Percentiles rank a stretch among this genome's conserved stretches.
These are phyloP conservation scores for Lepilemur septentrionalis DNA, from an alignment of 2,797 vertebrate species.

Conservation along the genomic window DNA sequence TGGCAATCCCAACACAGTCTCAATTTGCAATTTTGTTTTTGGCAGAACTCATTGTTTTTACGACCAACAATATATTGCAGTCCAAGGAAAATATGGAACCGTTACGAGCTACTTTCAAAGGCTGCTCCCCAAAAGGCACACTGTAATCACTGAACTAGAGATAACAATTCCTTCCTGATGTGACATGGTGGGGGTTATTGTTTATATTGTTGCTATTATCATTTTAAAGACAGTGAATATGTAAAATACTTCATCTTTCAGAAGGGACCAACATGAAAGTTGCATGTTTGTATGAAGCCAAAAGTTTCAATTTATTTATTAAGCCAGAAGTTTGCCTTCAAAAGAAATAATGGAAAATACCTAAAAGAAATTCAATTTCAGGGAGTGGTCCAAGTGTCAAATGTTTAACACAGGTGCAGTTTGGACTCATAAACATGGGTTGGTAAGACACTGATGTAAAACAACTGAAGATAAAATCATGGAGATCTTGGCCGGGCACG, in stretches of 20 bases:
- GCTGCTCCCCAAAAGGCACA: neutral
- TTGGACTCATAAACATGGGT: neutral
- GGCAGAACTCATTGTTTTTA: slow-evolving; percentile 31
- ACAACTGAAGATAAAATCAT: neutral
- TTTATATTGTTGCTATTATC: neutral
- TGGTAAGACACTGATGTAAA: neutral
- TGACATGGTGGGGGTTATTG: neutral
- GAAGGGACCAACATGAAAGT: neutral
- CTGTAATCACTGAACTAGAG: neutral
- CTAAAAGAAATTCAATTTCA: neutral
- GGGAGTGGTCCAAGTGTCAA: neutral
- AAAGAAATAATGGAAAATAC: neutral
- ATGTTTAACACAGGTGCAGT: neutral
- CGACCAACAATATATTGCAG: slow-evolving; percentile 24
- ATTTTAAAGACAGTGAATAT: neutral
- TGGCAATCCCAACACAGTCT: neutral
- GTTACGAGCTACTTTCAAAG: neutral
- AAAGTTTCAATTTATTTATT: neutral
- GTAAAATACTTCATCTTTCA: neutral
- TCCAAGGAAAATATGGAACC: neutral
- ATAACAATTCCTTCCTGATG: neutral
- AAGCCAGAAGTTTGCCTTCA: neutral
- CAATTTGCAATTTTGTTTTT: slow-evolving; percentile 49
- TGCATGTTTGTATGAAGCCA: neutral
- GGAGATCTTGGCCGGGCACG: neutral